A percentile compares a stretch with the other conserved stretches of the same genome.
Evolutionary conservation across 1,140 invertebrate genomes (phyloP).

Genomic region (Acarapis woodi): DNA sequence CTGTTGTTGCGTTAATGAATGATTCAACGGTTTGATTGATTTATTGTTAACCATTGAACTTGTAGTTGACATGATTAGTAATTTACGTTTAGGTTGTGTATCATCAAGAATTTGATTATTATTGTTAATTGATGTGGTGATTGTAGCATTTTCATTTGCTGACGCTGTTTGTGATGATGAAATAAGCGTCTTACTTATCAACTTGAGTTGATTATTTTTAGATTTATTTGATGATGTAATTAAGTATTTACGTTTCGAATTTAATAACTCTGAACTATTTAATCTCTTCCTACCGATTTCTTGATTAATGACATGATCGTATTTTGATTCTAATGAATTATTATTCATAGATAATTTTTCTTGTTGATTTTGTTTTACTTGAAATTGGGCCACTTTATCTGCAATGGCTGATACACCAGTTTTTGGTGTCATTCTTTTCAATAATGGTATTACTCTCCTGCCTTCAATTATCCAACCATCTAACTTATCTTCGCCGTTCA

Average conservation of each 20-base stretch:
- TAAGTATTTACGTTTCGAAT: neutral
- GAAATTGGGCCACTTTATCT: conserved; percentile 29
- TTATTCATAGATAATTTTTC: neutral
- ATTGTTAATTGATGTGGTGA: too few species aligned
- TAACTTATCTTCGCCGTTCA: conserved; percentile 42
- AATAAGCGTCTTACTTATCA: neutral
- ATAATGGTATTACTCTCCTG: conserved; percentile 39
- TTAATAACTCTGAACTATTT: neutral
- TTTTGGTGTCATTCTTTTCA: conserved; percentile 45
- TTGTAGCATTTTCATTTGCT: too few species aligned
- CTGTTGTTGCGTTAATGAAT: too few species aligned
- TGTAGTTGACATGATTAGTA: too few species aligned
- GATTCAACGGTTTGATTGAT: too few species aligned
- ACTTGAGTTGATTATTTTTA: neutral
- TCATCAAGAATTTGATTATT: too few species aligned
- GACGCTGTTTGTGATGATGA: neutral
- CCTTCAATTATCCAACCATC: conserved; percentile 63
- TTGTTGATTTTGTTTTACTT: conserved; percentile 19
- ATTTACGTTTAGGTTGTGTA: too few species aligned
- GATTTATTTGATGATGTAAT: neutral
- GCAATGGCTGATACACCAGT: conserved; percentile 52
- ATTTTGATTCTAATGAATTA: neutral
- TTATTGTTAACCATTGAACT: too few species aligned
- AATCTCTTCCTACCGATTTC: neutral
- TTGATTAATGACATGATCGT: neutral